phyloP scores from a whole-genome alignment of 1,140 invertebrate genomes.

The Drosophila ficusphila region DNA sequence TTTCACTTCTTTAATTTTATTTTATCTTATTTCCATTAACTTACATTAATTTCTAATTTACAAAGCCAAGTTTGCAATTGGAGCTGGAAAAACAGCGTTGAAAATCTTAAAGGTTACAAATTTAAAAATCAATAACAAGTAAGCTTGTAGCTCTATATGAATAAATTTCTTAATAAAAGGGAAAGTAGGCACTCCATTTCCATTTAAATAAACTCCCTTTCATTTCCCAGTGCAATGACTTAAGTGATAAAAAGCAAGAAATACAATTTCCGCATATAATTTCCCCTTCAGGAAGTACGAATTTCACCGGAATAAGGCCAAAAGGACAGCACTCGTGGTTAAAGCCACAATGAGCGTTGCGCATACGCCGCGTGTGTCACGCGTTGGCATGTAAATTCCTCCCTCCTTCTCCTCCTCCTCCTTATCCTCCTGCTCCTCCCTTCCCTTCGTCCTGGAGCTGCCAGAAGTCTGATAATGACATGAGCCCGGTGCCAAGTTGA shows the following conservation, averaged over 20 bases:
- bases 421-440: too few species aligned
- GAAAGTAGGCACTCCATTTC: too few species aligned
- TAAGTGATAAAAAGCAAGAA: neutral
- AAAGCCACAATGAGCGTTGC: slow-evolving; percentile 22
- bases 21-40: too few species aligned
- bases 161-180: too few species aligned
- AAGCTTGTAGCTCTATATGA: too few species aligned
- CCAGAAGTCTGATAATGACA: slow-evolving; percentile 47
- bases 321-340: slow-evolving; percentile 1
- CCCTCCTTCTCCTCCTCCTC: neutral
- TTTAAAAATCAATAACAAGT: too few species aligned
- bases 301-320: neutral
- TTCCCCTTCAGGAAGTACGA: neutral
- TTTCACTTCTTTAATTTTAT: too few species aligned
- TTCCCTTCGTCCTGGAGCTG: neutral
- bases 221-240: neutral
- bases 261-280: neutral
- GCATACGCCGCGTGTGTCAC: slow-evolving; percentile 61
- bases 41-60: too few species aligned
- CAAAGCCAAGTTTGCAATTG: too few species aligned
- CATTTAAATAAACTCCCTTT: too few species aligned
- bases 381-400: slow-evolving; percentile 51
- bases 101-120: too few species aligned
- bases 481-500: slow-evolving; percentile 39
- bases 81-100: too few species aligned